Evolutionary conservation across 2,113 vertebrate genomes (phyloP).

Genomic region (Peromyscus leucopus): DNA sequence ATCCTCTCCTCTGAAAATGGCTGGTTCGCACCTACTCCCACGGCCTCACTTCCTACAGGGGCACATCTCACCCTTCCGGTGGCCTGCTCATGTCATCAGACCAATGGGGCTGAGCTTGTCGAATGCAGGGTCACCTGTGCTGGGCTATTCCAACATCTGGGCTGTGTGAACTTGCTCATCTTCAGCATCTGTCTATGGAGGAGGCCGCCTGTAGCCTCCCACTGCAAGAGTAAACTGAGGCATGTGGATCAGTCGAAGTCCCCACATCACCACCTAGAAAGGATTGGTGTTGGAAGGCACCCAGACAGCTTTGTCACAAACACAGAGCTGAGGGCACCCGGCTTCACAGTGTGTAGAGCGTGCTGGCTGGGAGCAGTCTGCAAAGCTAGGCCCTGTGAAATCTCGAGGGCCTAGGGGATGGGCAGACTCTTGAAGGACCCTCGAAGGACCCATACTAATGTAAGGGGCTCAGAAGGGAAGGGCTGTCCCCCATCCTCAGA

Average conservation of each 20-base stretch:
- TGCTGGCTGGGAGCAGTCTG: background rate
- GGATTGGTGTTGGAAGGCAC: too few relatives aligned
- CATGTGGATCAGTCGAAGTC: accelerated
- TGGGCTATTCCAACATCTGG: background rate
- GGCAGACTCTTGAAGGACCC: background rate
- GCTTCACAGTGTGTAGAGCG: background rate
- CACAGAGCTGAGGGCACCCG: too few relatives aligned
- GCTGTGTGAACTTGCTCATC: accelerated
- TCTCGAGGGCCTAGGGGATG: too few relatives aligned
- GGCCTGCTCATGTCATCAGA: accelerated
- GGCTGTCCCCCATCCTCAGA: background rate
- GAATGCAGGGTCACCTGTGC: accelerated
- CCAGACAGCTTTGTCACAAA: too few relatives aligned
- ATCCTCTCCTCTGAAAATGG: background rate
- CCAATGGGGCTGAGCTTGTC: too few relatives aligned
- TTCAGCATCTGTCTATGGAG: accelerated
- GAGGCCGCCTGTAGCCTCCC: too few relatives aligned
- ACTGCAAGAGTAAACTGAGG: background rate
- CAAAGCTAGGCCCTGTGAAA: background rate
- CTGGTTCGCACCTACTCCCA: background rate
- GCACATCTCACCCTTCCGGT: accelerated
- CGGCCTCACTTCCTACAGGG: background rate
- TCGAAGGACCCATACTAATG: background rate
- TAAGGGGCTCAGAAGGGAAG: background rate
- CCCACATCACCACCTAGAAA: background rate